phyloP scores from a whole-genome alignment of 2,797 vertebrate species.

The Bothrops alternatus region DNA sequence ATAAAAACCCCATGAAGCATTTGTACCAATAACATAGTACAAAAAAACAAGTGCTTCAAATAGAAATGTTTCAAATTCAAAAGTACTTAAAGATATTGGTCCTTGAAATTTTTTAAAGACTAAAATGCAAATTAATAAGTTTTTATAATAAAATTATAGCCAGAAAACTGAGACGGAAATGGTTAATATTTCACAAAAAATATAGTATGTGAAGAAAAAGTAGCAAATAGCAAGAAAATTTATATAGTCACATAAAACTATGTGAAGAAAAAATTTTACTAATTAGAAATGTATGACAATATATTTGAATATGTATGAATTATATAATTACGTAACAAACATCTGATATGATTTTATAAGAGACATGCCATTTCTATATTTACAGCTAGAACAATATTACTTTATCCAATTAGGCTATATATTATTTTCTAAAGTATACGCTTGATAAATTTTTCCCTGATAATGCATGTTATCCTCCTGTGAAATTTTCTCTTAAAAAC shows the following conservation, averaged over 20 bases:
- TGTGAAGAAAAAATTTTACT: background rate
- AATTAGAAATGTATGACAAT: background rate
- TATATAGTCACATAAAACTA: background rate
- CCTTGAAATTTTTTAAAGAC: background rate
- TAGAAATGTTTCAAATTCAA: background rate
- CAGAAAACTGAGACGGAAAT: background rate
- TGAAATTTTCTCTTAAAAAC: background rate
- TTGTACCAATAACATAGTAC: background rate
- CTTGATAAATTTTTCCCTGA: background rate
- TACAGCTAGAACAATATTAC: background rate
- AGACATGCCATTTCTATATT: background rate
- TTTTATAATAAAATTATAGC: background rate
- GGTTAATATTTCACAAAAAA: background rate
- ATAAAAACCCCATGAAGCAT: background rate
- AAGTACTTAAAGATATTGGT: background rate
- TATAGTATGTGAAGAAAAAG: background rate
- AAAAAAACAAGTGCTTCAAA: background rate
- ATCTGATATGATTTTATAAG: background rate
- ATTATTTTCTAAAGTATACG: background rate
- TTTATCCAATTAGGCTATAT: background rate
- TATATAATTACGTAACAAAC: background rate
- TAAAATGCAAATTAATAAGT: background rate
- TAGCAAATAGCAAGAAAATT: background rate
- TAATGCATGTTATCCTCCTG: background rate
- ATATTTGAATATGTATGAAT: background rate